phyloP scores from a whole-genome alignment of 2,888 invertebrate species.

The Geophilus truncorum region DNA sequence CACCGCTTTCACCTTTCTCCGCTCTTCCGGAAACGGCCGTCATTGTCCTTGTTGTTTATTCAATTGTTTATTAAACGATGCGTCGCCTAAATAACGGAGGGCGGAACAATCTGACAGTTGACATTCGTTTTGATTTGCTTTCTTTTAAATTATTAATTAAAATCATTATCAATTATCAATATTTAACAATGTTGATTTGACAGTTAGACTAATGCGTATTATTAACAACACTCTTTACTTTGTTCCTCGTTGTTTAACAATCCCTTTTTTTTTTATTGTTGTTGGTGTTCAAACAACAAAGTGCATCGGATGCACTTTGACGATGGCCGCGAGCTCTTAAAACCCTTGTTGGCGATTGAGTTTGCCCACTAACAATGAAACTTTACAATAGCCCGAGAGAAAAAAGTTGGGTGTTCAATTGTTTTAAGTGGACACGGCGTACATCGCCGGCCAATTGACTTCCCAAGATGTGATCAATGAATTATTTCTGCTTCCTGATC shows the following conservation, averaged over 20 bases:
- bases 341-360: too few species aligned
- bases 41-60: neutral
- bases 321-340: too few species aligned
- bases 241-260: too few species aligned
- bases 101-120: neutral
- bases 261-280: too few species aligned
- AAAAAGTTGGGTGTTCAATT: neutral
- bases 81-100: neutral
- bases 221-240: neutral
- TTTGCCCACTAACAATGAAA: neutral
- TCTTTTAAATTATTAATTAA: too few species aligned
- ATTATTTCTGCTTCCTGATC: slow-evolving; percentile 4
- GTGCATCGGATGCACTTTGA: neutral
- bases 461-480: neutral
- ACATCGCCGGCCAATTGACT: neutral
- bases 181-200: neutral
- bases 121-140: neutral
- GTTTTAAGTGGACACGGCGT: slow-evolving; percentile 10
- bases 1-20: neutral
- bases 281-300: neutral
- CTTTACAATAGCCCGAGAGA: neutral
- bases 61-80: neutral
- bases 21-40: neutral
- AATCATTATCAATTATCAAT: too few species aligned
- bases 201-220: too few species aligned